Evolutionary conservation across 2,888 invertebrate species (phyloP).

Genomic region (Pinctada fucata): DNA sequence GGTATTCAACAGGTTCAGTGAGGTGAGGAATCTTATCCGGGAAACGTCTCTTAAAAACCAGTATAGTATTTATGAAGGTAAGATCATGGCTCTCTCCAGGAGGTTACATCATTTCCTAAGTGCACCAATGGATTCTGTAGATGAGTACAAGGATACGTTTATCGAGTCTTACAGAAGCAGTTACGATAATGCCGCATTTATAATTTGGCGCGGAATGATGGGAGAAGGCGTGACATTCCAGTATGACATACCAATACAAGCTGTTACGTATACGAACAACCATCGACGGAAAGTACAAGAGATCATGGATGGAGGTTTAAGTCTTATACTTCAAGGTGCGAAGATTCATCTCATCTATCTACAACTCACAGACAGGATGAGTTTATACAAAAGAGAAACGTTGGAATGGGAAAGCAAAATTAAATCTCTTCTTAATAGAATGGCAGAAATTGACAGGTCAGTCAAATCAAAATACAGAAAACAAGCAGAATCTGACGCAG

Average conservation of each 20-base stretch:
- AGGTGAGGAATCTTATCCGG: conserved; percentile 4
- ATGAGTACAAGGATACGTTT: background rate
- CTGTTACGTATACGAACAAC: background rate
- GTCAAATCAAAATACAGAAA: background rate
- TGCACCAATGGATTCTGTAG: background rate
- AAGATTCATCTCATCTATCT: conserved; percentile 3
- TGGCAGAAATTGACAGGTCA: background rate
- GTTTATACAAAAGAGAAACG: background rate
- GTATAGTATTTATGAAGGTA: conserved; percentile 6
- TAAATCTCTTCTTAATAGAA: background rate
- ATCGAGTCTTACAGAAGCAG: background rate
- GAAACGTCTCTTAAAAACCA: background rate
- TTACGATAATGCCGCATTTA: conserved; percentile 1
- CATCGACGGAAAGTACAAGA: conserved; percentile 6
- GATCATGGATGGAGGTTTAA: background rate
- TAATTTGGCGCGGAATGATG: background rate
- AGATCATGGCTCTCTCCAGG: background rate
- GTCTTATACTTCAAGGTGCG: background rate
- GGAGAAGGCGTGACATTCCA: background rate
- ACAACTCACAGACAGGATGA: background rate
- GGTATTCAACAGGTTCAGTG: background rate
- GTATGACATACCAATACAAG: conserved; percentile 5
- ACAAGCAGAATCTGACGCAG: background rate
- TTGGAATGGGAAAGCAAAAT: conserved; percentile 3
- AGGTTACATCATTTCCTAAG: background rate